These are phyloP conservation scores for Synergus japonicus DNA, from an alignment of 2,888 invertebrate species.

Conservation along the genomic window DNA sequence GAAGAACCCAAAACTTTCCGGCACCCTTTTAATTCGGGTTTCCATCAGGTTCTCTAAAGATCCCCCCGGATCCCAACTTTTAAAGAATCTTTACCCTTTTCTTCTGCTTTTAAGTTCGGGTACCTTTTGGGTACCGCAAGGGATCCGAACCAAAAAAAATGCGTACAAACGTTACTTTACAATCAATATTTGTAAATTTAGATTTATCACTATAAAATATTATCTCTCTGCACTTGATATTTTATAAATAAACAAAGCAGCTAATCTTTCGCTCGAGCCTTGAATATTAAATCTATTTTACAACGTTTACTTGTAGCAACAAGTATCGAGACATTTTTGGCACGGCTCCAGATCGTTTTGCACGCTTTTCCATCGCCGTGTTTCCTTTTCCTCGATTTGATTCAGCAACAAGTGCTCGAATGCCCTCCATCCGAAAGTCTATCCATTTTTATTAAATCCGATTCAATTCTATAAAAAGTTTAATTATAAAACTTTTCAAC, in stretches of 20 bases:
- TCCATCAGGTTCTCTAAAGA: no score
- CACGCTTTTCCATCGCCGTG: not conserved
- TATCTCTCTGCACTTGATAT: not conserved
- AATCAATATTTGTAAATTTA: no score
- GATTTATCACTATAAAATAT: not conserved
- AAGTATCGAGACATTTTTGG: conserved; percentile 12
- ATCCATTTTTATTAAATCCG: no score
- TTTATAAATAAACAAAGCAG: not conserved
- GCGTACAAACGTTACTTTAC: no score
- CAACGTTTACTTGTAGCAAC: not conserved
- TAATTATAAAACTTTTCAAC: not conserved
- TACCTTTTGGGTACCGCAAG: no score
- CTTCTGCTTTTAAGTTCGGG: no score
- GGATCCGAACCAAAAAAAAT: no score
- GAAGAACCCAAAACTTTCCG: no score
- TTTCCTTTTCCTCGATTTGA: not conserved
- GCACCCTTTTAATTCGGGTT: no score
- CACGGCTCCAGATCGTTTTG: not conserved
- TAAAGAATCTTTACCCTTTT: no score
- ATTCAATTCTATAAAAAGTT: not conserved
- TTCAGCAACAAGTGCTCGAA: conserved; percentile 12
- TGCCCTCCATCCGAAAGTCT: not conserved
- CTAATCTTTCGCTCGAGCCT: not conserved
- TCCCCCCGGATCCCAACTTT: no score
- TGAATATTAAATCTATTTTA: not conserved